Evolutionary conservation across 2,797 vertebrate species (phyloP), one percentile per base, ranked within the genome.

Genomic region (Chelon auratus): DNA sequence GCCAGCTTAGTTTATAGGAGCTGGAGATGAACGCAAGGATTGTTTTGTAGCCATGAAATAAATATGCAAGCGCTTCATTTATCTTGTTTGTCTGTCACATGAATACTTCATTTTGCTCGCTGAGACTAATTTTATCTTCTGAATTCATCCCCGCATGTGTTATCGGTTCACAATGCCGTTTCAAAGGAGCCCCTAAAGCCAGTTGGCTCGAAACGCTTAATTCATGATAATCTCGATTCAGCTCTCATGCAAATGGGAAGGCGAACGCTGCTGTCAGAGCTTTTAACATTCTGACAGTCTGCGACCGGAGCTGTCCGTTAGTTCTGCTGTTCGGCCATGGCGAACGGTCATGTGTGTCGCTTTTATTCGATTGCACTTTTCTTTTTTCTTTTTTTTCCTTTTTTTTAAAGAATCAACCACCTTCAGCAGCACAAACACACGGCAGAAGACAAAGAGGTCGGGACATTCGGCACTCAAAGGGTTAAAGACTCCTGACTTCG

Each of bases 391-490:
- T 45, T 13, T 54, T 53, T 61, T 63, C 50, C 18, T 11, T 37
- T 42, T 9, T 61, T 75, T 66, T 72, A 2, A 86, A 91, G 93
- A 94, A 93, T 94, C 91, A 92, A 94, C 94, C 93, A 93, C 92
- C 93, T 93, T 91, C 92, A 93, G 93, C 93, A 94, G 84, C 87
- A 89, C 89, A 91, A 93, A 91, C 89, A 70, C 66, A 81, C 62
- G 42, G 62, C 72, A 85, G 77, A 68, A 70, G 71, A 89, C 71
- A 81, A 84, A 79, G 76, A 82, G 78, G 78, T 76, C 62, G 91
- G 82, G 92, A 90, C 69, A 65, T 88, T 90, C 68, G 84, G 71
- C 86, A 94, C 94, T 95, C 95, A 96, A 95, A 96, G 95, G 95
- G 95, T 96, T 96, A 96, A 95, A 95, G 92, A 59, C 39, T 81